Evolutionary conservation across 2,113 vertebrate genomes (phyloP), one percentile per base, ranked within the genome.

Genomic region (Thunnus thynnus): DNA sequence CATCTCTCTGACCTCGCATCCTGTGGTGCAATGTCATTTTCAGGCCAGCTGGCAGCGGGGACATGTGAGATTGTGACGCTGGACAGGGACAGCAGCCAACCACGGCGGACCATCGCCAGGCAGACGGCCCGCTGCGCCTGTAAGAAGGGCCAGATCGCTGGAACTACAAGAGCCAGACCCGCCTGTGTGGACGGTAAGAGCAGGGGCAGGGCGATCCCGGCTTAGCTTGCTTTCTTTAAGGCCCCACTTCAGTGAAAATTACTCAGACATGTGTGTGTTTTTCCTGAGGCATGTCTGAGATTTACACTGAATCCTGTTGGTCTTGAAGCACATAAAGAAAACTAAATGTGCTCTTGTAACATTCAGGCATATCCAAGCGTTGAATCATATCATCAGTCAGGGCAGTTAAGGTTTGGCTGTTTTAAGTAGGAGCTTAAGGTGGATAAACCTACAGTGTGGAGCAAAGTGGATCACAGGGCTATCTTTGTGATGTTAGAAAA

Each of bases 41-140:
- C 96, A 99, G 98, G 97, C 97, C 98, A 99, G 77, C 96, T 99
- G 95, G 98, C 97, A 86, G 98, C 97, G 78, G 98, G 98, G 92
- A 99, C 97, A 74, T 99, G 97, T 94, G 98, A 99, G 93, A 98
- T 99, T 89, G 97, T 99, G 93, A 99, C 97, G 78, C 95, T 98
- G 94, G 97, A 99, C 96, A 97, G 96, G 93, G 97, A 99, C 93
- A 98, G 97, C 96, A 98, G 97, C 93, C 97, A 99, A 94, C 98
- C 98, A 5, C 96, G 97, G 92, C 97, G 98, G 95, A 99, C 98
- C 78, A 98, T 99, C 87, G 98, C 98, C 87, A 96, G 98, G 92
- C 98, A 99, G 95, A 99, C 98, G 4, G 98, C 98, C 73, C 97
- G 98, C 95, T 99, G 98, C 20, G 98, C 98, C 46, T 99, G 98